Conservation (phyloP, 2,888 invertebrate genomes). For the Hedya salicella region DNA sequence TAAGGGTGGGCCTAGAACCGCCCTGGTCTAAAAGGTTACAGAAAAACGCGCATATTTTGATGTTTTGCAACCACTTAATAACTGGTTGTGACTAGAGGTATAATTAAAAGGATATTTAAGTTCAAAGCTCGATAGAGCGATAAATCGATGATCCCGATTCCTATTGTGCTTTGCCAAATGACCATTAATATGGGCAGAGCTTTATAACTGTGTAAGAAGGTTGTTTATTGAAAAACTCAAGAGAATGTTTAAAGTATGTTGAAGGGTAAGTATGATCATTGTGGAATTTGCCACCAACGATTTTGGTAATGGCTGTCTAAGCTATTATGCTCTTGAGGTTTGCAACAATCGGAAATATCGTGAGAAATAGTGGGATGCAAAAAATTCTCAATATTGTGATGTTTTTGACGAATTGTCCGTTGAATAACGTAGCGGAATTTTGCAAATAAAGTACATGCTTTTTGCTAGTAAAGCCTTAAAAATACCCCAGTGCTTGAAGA, state of each 20-base stretch:
- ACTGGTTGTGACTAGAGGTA: conserved; percentile 59
- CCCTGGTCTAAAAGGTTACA: conserved; percentile 55
- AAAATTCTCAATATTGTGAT: conserved; percentile 10
- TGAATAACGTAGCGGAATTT: too few relatives aligned
- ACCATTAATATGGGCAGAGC: background rate
- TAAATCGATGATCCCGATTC: conserved; percentile 64
- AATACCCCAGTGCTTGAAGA: too few relatives aligned
- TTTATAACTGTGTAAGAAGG: background rate
- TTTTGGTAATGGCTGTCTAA: conserved; percentile 41
- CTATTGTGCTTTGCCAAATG: conserved; percentile 24
- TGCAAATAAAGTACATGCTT: too few relatives aligned
- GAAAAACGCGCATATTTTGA: conserved; percentile 71
- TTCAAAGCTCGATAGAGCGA: conserved; percentile 66
- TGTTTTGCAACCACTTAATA: conserved; percentile 78
- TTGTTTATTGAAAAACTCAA: background rate
- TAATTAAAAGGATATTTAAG: conserved; percentile 78
- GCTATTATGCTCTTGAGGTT: conserved; percentile 13
- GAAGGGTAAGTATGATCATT: conserved; percentile 27
- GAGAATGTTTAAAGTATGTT: background rate
- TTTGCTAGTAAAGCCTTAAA: too few relatives aligned
- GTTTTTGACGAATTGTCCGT: conserved; percentile 2
- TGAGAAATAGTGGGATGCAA: conserved; percentile 28
- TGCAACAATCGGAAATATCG: conserved; percentile 14
- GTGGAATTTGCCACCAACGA: conserved; percentile 42
- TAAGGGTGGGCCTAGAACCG: conserved; percentile 61